phyloP scores from a whole-genome alignment of 2,797 vertebrate genomes.

The Oreortyx pictus region DNA sequence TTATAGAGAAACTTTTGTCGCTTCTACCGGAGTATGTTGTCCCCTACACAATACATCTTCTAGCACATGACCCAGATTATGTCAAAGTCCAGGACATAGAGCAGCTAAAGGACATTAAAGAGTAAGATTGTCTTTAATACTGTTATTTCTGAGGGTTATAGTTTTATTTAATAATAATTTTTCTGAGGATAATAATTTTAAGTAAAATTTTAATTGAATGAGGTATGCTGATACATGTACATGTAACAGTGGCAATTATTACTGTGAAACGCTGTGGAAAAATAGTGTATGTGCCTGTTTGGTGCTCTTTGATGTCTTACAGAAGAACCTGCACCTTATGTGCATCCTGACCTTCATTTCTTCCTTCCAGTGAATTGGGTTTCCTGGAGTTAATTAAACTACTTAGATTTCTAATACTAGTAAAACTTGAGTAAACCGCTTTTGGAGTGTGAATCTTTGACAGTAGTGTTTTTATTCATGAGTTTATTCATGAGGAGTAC shows the following conservation, averaged over 20 bases:
- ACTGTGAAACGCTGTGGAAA: not conserved
- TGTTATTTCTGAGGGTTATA: not conserved
- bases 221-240: not conserved
- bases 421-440: not conserved
- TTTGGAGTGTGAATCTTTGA: not conserved
- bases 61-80: slow-evolving; percentile 98
- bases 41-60: slow-evolving; percentile 96
- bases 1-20: slow-evolving; percentile 94
- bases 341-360: not conserved
- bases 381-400: not conserved
- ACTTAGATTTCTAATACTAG: not conserved
- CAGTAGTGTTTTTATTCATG: not conserved
- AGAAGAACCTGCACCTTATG: not conserved
- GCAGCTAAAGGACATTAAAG: slow-evolving; percentile 98
- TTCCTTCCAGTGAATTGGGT: not conserved
- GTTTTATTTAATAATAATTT: not conserved
- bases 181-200: not conserved
- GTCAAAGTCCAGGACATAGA: slow-evolving; percentile 97
- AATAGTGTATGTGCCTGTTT: not conserved
- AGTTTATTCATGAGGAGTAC: not conserved
- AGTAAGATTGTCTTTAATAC: slow-evolving; percentile 84
- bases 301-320: not conserved
- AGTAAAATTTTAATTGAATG: not conserved
- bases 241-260: not conserved
- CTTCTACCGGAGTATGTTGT: slow-evolving; percentile 98